Evolutionary conservation across 2,888 invertebrate genomes (phyloP), one percentile per base, ranked within the genome.

Genomic region (Syrista parreyssii): DNA sequence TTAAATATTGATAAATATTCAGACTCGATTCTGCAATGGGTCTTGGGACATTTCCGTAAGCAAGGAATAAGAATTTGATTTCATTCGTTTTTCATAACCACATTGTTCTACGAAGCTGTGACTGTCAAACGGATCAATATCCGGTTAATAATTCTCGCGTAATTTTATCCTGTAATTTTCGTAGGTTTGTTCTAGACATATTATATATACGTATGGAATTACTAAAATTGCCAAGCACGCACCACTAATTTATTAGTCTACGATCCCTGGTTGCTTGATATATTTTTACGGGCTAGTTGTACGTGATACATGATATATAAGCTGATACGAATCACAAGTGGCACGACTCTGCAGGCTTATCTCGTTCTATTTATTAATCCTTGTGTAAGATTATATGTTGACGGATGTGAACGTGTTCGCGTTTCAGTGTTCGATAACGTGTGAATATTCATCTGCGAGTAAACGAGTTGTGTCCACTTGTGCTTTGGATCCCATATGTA

Each of bases 211-310:
- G 34, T 35, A 76, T 40, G 73, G 31, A 77, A 76, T 68, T 68
- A 68, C 68, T 76, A 78, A 76, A 71, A 34, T 78, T 76, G 76
- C 73, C 76, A 78, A 76, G 78, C 76, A 32, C 68, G 76, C 76
- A 73, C 76, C 76, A 73, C 76, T 78, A 78, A 76, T 36, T 76
- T 76, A 78, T 78, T 78, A 78, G 78, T 76, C 76, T 78, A 78
- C 74, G 76, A 73, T 78, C 76, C 76, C 68, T 75, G 73, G 33
- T 71, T 78, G 72, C 72, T 75, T 76, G 74, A 74, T 74, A 55
- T 9, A 23, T 55, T 55, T 74, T 72, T 75, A 55, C 55, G 34
- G 68, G 73, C 78, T 71, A 75, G 68, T 68, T 68, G 40, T 74
- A 55, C 55, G 73, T 77, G 69, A 75, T 76, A 68, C 68, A 55